phyloP scores from a whole-genome alignment of 2,888 invertebrate genomes.

The Tenthredo livida region DNA sequence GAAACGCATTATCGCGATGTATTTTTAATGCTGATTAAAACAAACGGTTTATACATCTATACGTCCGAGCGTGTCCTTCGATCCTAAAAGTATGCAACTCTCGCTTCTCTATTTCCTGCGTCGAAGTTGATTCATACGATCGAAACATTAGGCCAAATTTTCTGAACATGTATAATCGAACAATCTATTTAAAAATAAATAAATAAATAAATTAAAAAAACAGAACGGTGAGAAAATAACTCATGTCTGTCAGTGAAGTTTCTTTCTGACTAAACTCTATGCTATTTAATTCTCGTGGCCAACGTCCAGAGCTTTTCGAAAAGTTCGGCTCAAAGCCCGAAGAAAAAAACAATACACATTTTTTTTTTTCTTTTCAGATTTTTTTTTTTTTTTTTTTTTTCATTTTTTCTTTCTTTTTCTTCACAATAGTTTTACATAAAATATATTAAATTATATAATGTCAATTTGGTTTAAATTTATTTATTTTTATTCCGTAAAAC shows the following conservation, averaged over 20 bases:
- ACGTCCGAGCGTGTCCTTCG: background rate
- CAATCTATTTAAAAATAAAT: background rate
- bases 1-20: background rate
- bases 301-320: conserved; percentile 1
- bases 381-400: background rate
- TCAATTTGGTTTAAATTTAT: background rate
- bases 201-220: background rate
- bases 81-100: background rate
- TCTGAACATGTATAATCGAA: background rate
- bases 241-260: background rate
- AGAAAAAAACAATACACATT: background rate
- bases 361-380: background rate
- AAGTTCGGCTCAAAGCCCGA: background rate
- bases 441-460: background rate
- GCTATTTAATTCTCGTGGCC: conserved; percentile 17
- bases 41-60: background rate
- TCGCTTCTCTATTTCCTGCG: background rate
- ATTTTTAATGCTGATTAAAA: background rate
- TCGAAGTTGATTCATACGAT: background rate
- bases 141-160: background rate
- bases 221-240: background rate
- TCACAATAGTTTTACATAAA: background rate
- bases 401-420: background rate
- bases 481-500: too few relatives aligned
- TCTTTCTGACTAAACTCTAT: conserved; percentile 18